Base-by-base conservation (phyloP, 2,888 invertebrate species). In the Nemurella pictetii region DNA sequence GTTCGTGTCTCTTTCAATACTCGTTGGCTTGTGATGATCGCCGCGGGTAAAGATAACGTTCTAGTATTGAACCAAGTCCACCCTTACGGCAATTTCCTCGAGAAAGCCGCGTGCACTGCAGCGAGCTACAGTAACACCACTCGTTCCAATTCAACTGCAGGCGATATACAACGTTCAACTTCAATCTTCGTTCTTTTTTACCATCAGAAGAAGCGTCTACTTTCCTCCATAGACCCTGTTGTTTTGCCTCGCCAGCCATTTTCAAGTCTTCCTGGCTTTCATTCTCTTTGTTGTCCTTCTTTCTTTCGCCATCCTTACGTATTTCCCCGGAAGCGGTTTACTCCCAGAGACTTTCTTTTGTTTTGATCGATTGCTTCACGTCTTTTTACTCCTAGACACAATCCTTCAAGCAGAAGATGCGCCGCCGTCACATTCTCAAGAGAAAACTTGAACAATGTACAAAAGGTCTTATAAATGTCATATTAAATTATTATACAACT, bases 311-410 rank as follows among this genome's bases (percentile, higher is more conserved):
- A 72, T 82, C 72, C 82, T 27, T 55, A 82, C 82, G 82, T 82
- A 55, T 55, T 55, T 55, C 28, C 72, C 82, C 82, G 82, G 82
- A 82, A 82, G 82, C 82, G 82, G 82, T 82, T 82, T 82, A 82
- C 82, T 55, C 82, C 83, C 75, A 35, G 25, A 55, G 25, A 80
- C 82, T 84, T 80, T 85, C 84, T 84, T 85, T 83, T 84, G 85
- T 85, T 85, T 85, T 85, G 85, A 85, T 85, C 85, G 85, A 85
- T 85, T 85, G 84, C 85, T 80, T 85, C 75, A 72, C 80, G 81
- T 82, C 55, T 55, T 55, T 82, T 72, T 55, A n/a, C 82, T 82
- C 82, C 27, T 36, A 75, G 83, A 75, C 85, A 55, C 84, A 84
- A 84, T 84, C 84, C 80, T 84, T 55, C 72, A 73, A 74, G 80